phyloP scores from a whole-genome alignment of 1,140 invertebrate genomes.

The Drosophila nasuta region DNA sequence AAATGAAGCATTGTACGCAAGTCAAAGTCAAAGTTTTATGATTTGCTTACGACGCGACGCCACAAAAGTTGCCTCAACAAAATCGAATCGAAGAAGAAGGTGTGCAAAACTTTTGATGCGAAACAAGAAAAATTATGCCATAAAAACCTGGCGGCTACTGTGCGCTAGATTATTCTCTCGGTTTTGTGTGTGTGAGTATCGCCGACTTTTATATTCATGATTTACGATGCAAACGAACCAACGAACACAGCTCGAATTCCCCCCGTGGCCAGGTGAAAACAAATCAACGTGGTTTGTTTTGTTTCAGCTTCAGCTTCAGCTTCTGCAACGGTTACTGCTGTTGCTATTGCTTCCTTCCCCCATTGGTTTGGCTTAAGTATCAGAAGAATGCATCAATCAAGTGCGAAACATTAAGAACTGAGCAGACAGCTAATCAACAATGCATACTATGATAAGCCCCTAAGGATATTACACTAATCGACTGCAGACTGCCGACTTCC shows the following conservation, averaged over 20 bases:
- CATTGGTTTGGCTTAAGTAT: conserved; percentile 1
- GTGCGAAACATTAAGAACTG: conserved; percentile 39
- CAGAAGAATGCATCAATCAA: conserved; percentile 73
- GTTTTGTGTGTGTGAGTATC: conserved; percentile 7
- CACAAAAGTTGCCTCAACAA: conserved; percentile 6
- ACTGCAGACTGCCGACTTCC: conserved; percentile 17
- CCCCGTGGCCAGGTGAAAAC: conserved; percentile 56
- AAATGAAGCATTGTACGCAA: conserved; percentile 19
- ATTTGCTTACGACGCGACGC: conserved; percentile 46
- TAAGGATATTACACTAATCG: conserved; percentile 68
- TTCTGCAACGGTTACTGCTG: not conserved
- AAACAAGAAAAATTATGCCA: conserved; percentile 63
- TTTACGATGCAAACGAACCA: conserved; percentile 58
- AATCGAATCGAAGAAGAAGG: conserved; percentile 24
- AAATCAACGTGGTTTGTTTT: conserved; percentile 54
- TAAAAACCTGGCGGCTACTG: conserved; percentile 56
- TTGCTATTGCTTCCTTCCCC: conserved; percentile 22
- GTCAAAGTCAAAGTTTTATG: conserved; percentile 59
- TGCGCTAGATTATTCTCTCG: conserved; percentile 19
- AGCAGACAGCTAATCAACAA: conserved; percentile 56
- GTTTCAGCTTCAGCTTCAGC: not conserved
- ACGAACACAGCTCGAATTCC: conserved; percentile 49
- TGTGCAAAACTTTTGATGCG: conserved; percentile 45
- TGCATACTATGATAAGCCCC: conserved; percentile 59
- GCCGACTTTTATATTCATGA: conserved; percentile 70